Evolutionary conservation across 1,140 invertebrate genomes (phyloP).

Genomic region (Drosophila biarmipes): DNA sequence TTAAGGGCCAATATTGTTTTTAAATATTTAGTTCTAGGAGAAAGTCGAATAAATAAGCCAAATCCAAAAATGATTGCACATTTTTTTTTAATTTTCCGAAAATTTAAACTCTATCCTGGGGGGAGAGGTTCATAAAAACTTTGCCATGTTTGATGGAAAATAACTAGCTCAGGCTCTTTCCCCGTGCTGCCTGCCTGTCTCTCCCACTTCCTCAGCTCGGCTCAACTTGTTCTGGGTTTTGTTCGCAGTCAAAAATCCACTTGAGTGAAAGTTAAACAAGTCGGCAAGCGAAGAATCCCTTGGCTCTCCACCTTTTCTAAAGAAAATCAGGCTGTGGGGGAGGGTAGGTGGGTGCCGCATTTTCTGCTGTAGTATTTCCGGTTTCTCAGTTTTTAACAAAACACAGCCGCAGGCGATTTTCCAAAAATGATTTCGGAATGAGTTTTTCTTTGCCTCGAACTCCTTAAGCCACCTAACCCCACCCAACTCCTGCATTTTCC

Average conservation of each 20-base stretch:
- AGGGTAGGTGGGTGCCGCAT: constrained; percentile 20
- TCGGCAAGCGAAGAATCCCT: constrained; percentile 55
- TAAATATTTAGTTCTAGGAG: too few species aligned
- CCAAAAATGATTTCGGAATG: constrained; percentile 78
- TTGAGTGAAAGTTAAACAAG: constrained; percentile 79
- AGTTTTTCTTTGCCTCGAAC: constrained; percentile 56
- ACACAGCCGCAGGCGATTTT: constrained; percentile 75
- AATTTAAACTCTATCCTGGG: not conserved
- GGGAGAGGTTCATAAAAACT: constrained; percentile 12
- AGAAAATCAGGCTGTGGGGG: not conserved
- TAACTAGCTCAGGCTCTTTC: constrained; percentile 17
- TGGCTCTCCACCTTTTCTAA: constrained; percentile 13
- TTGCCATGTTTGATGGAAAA: constrained; percentile 34
- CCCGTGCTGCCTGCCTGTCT: not conserved
- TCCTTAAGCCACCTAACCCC: constrained; percentile 13
- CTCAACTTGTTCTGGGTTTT: constrained; percentile 32
- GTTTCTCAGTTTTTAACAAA: constrained; percentile 78
- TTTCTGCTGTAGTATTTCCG: constrained; percentile 71
- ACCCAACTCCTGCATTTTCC: not conserved
- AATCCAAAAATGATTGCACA: not conserved
- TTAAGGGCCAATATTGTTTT: too few species aligned
- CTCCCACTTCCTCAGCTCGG: not conserved
- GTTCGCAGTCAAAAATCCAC: constrained; percentile 57
- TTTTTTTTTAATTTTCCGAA: not conserved
- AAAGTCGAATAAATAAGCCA: too few species aligned